phyloP scores from a whole-genome alignment of 2,888 invertebrate species.

The Deilephila elpenor region DNA sequence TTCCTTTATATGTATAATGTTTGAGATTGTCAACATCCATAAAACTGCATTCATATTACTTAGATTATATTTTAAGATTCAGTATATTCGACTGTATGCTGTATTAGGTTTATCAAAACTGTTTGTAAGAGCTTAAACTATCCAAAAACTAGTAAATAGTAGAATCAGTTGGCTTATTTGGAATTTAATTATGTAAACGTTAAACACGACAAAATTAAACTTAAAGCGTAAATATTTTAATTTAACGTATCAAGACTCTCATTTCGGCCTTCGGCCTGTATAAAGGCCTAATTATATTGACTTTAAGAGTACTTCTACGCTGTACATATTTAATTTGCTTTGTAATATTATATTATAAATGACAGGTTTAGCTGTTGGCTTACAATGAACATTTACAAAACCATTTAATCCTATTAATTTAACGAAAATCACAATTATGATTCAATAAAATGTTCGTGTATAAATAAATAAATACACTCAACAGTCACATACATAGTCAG shows the following conservation, averaged over 20 bases:
- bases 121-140: too few species aligned
- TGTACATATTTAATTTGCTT: neutral
- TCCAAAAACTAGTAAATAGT: neutral
- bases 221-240: neutral
- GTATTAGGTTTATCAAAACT: too few species aligned
- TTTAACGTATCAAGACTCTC: conserved; percentile 1
- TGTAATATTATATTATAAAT: too few species aligned
- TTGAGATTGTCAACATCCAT: neutral
- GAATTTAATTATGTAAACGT: neutral
- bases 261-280: neutral
- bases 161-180: neutral
- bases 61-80: neutral
- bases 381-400: neutral
- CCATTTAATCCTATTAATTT: neutral
- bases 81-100: too few species aligned
- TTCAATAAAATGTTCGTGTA: too few species aligned
- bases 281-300: neutral
- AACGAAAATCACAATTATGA: too few species aligned
- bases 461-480: too few species aligned
- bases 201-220: neutral
- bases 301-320: neutral
- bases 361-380: too few species aligned
- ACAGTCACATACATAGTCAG: too few species aligned
- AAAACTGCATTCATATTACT: neutral
- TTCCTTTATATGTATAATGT: neutral